These are phyloP conservation scores for Budorcas taxicolor DNA, from an alignment of 2,113 vertebrate genomes.

Conservation along the genomic window DNA sequence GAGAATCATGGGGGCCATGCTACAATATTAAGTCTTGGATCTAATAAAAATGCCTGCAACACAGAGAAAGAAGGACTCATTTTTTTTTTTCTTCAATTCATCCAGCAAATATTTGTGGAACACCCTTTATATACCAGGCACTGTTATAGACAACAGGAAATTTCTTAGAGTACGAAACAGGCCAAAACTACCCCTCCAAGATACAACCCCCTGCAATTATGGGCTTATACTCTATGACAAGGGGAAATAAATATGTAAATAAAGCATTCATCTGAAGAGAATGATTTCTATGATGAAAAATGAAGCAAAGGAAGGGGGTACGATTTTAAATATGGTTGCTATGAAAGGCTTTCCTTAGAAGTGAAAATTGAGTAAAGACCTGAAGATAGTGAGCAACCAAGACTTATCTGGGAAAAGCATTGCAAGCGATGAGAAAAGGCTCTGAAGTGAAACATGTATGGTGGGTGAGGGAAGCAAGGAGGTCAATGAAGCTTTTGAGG, in stretches of 20 bases:
- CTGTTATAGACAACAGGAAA: background rate
- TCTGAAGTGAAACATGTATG: background rate
- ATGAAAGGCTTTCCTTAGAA: background rate
- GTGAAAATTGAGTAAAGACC: background rate
- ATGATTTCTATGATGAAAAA: background rate
- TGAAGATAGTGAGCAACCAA: background rate
- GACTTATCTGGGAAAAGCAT: background rate
- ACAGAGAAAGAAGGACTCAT: background rate
- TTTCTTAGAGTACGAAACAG: background rate
- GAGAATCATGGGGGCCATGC: slow-evolving; percentile 46
- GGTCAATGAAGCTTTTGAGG: background rate
- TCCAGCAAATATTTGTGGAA: slow-evolving; percentile 31
- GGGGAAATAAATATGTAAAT: background rate
- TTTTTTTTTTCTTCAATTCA: slow-evolving; percentile 34
- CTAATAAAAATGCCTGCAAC: slow-evolving; percentile 46
- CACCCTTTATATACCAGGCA: background rate
- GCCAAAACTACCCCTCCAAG: background rate
- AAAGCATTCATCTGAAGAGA: background rate
- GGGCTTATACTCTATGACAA: background rate
- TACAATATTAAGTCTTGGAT: slow-evolving; percentile 55
- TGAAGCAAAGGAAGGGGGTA: background rate
- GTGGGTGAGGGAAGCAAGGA: background rate
- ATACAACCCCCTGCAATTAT: background rate
- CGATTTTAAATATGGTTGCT: background rate
- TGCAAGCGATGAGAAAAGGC: background rate